Base-by-base conservation (phyloP, 2,113 vertebrate genomes). In the Herpetotheres cachinnans region DNA sequence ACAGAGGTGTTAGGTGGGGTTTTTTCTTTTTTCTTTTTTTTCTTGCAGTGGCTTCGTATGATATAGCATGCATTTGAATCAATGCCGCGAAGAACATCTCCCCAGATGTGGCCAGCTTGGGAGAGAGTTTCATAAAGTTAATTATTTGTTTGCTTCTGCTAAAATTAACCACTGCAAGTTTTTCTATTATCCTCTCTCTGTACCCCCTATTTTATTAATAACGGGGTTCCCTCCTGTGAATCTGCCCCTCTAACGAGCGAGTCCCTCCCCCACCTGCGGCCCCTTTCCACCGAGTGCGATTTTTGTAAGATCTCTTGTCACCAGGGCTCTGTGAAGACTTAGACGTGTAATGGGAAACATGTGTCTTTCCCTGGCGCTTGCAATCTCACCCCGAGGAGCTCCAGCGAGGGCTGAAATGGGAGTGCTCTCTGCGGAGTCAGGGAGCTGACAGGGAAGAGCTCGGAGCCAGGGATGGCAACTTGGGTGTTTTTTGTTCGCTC, bases 231-330 rank as follows among this genome's bases (percentile, higher is more conserved):
- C 77, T 74, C 52, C 77, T 42, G 77, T 46, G 83, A 52, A 61
- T 93, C 61, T 78, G 36, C 65, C 72, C 72, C 84, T 54, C 47
- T 67, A 62, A 86, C 22, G 32, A 55, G 56, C 0, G 1, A 16
- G 55, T 42, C 82, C 82, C 82, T 92, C 86, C 78, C 94, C 87
- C 18, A 92, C 91, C 93, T 55, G 89, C 0, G 82, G 96, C 91
- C 93, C 87, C 94, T 94, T 81, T 88, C 93, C 81, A 80, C 79
- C 40, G 2, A 74, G 95, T 3, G 19, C 65, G 59, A 8, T 83
- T 96, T 96, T 90, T 94, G 76, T 82, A 72, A 93, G 91, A 96
- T 94, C 74, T 93, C 83, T 81, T 94, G 93, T 97, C 94, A 97
- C 93, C 86, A 81, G 89, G 90, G 73, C 89, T 94, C 78, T 65